Conservation (phyloP, 1,140 invertebrate genomes). For the Camponotus floridanus region DNA sequence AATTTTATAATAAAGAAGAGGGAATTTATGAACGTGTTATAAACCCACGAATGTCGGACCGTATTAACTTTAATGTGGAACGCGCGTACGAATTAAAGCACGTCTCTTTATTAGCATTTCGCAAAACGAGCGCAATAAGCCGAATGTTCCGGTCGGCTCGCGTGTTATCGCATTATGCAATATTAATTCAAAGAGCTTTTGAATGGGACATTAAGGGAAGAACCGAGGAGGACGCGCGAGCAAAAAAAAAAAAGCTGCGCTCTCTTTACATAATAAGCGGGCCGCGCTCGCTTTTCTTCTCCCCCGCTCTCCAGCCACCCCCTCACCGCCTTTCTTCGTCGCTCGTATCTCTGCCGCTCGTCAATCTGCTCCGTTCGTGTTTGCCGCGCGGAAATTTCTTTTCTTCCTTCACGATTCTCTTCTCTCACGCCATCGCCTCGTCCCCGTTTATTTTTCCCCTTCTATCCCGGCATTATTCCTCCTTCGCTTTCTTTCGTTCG, state of each 20-base stretch:
- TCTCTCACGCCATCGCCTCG: background rate
- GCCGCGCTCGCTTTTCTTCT: background rate
- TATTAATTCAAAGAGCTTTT: conserved; percentile 80
- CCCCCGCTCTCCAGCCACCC: background rate
- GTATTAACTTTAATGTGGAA: conserved; percentile 13
- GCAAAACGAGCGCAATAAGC: conserved; percentile 38
- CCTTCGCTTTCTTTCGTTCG: conserved; percentile 13
- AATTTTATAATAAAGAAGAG: background rate
- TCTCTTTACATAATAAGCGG: conserved; percentile 81
- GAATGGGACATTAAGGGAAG: conserved; percentile 78
- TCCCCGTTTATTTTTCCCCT: background rate
- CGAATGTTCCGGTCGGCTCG: conserved; percentile 33
- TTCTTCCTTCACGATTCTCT: conserved; percentile 19
- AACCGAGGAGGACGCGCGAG: conserved; percentile 63
- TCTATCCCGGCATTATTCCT: conserved; percentile 33
- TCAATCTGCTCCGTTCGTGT: background rate
- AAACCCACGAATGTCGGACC: background rate
- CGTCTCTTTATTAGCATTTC: conserved; percentile 39
- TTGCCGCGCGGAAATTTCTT: conserved; percentile 45
- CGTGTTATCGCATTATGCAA: conserved; percentile 74
- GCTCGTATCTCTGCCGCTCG: conserved; percentile 41
- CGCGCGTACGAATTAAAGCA: conserved; percentile 24
- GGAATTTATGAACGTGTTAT: background rate
- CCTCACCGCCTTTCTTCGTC: conserved; percentile 27
- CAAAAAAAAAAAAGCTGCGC: conserved; percentile 74